A percentile compares a stretch with the other conserved stretches of the same genome.
These are phyloP conservation scores for Myotis vivesi DNA, from an alignment of 2,797 vertebrate species.

Conservation along the genomic window DNA sequence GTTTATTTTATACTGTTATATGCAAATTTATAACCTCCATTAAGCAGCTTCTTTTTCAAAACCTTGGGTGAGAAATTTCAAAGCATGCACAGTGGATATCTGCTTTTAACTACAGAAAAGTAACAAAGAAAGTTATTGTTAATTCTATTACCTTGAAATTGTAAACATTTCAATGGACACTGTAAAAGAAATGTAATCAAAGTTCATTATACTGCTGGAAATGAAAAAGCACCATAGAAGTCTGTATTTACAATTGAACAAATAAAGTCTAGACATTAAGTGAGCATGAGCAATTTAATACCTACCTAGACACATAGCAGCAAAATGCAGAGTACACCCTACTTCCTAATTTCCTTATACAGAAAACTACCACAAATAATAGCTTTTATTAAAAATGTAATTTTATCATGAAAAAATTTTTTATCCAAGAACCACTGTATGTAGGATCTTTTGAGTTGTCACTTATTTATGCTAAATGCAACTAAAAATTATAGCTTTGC, in stretches of 20 bases:
- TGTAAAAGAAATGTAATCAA: constrained; percentile 47
- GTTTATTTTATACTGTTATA: constrained; percentile 56
- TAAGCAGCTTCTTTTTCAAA: constrained; percentile 61
- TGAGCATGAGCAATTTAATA: background rate
- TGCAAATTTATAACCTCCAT: constrained; percentile 57
- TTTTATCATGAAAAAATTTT: background rate
- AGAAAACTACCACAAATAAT: background rate
- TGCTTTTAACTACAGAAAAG: background rate
- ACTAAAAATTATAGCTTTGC: background rate
- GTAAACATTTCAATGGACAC: constrained; percentile 32
- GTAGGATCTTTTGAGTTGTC: background rate
- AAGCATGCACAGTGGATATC: constrained; percentile 3
- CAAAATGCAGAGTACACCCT: background rate
- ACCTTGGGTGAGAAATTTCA: constrained; percentile 61
- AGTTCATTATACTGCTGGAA: constrained; percentile 13
- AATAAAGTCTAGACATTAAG: background rate
- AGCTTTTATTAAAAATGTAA: constrained; percentile 7
- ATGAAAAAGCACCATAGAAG: background rate
- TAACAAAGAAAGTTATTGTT: constrained; percentile 41
- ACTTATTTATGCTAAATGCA: constrained; percentile 4
- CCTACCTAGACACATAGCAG: background rate
- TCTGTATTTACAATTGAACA: background rate
- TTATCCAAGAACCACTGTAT: background rate
- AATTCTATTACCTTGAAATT: constrained; percentile 46
- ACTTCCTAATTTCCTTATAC: background rate